Evolutionary conservation across 2,797 vertebrate genomes (phyloP).

Genomic region (Gastrophryne carolinensis): DNA sequence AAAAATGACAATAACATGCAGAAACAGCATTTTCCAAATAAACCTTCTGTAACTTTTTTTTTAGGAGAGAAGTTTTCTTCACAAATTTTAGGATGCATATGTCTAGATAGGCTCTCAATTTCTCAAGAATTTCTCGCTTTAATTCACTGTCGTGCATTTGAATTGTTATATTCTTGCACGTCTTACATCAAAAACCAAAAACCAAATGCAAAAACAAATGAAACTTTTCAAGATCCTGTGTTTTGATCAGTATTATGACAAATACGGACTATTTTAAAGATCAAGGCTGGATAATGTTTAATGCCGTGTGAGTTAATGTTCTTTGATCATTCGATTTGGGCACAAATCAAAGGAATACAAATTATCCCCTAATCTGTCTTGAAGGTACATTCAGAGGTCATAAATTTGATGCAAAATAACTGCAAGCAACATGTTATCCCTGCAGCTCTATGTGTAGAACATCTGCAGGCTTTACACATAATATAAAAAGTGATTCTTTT

Average conservation of each 20-base stretch:
- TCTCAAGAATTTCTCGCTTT: too few relatives aligned
- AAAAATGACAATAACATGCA: too few relatives aligned
- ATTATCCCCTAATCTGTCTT: constrained; percentile 14
- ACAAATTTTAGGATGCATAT: too few relatives aligned
- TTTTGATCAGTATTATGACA: constrained; percentile 32
- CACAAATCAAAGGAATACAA: constrained; percentile 21
- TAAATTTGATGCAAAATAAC: constrained; percentile 15
- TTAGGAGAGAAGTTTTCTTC: too few relatives aligned
- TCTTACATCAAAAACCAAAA: constrained; percentile 18
- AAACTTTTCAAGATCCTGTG: too few relatives aligned
- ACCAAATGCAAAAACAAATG: constrained; percentile 4
- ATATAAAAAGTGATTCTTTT: too few relatives aligned
- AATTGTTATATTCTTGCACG: too few relatives aligned
- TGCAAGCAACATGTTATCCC: constrained; percentile 1
- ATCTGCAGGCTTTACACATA: not conserved
- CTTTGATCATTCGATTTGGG: constrained; percentile 41
- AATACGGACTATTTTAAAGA: constrained; percentile 11
- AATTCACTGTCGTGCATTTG: too few relatives aligned
- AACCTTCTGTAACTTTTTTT: too few relatives aligned
- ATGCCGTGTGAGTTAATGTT: constrained; percentile 34
- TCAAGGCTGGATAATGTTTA: constrained; percentile 44
- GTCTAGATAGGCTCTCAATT: too few relatives aligned
- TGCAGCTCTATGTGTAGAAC: not conserved
- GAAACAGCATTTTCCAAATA: too few relatives aligned
- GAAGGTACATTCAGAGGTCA: constrained; percentile 16